Evolutionary conservation across 1,140 invertebrate species (phyloP).

Genomic region (Atopsyche davidsoni): DNA sequence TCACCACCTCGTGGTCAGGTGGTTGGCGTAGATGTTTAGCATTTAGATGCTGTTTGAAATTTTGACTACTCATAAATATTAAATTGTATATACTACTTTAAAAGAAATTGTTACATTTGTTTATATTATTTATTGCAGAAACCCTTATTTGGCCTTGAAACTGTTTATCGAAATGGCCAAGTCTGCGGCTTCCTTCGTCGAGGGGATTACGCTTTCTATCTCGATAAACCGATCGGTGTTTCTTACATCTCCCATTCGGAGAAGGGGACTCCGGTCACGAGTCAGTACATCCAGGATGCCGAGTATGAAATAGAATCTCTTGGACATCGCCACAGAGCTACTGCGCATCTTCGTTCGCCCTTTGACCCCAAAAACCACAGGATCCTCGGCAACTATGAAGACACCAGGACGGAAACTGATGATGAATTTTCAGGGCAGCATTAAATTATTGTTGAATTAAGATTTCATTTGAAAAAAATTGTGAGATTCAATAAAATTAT

Average conservation of each 20-base stretch:
- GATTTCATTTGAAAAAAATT: too few species aligned
- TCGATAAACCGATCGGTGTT: constrained; percentile 62
- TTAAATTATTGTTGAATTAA: too few species aligned
- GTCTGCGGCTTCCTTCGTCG: constrained; percentile 72
- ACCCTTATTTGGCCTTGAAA: constrained; percentile 76
- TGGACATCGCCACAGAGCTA: constrained; percentile 64
- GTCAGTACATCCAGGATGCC: constrained; percentile 63
- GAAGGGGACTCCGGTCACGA: constrained; percentile 50
- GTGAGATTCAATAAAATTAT: too few species aligned
- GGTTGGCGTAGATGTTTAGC: too few species aligned
- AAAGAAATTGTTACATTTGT: too few species aligned
- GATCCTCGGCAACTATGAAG: constrained; percentile 43
- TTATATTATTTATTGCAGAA: too few species aligned
- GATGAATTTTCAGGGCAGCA: constrained; percentile 46
- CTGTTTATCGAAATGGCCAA: constrained; percentile 70
- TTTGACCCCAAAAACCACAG: constrained; percentile 65
- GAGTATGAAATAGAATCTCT: constrained; percentile 75
- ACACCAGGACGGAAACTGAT: constrained; percentile 35
- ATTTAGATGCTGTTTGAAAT: too few species aligned
- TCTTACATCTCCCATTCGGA: constrained; percentile 42
- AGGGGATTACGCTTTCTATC: constrained; percentile 70
- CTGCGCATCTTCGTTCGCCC: constrained; percentile 63
- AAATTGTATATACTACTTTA: too few species aligned
- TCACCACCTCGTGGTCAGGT: too few species aligned
- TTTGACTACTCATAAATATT: too few species aligned